phyloP scores from a whole-genome alignment of 2,888 invertebrate genomes.

The Drosophila rellima region DNA sequence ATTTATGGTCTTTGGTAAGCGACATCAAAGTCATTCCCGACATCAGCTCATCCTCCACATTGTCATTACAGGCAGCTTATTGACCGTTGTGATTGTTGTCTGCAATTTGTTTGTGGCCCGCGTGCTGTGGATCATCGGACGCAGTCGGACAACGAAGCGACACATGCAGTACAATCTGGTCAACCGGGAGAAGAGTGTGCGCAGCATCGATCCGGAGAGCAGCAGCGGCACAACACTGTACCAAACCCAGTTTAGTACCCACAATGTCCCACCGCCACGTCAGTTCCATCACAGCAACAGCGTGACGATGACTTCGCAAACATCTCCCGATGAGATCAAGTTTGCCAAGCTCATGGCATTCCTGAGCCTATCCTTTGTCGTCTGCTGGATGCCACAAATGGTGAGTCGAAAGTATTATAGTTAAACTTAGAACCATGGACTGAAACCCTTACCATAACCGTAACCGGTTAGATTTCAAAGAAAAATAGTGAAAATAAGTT shows the following conservation, averaged over 20 bases:
- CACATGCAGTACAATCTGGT: slow-evolving; percentile 83
- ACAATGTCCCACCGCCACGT: slow-evolving; percentile 54
- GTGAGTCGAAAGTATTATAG: slow-evolving; percentile 87
- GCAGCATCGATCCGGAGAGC: slow-evolving; percentile 76
- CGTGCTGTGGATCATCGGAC: slow-evolving; percentile 88
- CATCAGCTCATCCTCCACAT: not conserved
- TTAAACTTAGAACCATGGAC: no score
- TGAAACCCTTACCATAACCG: no score
- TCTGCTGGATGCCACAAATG: slow-evolving; percentile 96
- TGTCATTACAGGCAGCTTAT: slow-evolving; percentile 86
- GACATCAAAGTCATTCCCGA: not conserved
- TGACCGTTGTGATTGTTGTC: slow-evolving; percentile 91
- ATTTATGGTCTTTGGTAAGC: slow-evolving; percentile 91
- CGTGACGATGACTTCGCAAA: slow-evolving; percentile 76
- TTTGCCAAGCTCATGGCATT: slow-evolving; percentile 94
- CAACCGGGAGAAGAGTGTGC: slow-evolving; percentile 78
- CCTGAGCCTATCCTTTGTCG: slow-evolving; percentile 92
- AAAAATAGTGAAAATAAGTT: no score
- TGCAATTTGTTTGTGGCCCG: slow-evolving; percentile 94
- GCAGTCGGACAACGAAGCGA: slow-evolving; percentile 82
- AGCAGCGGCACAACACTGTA: slow-evolving; percentile 83
- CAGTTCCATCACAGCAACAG: slow-evolving; percentile 82
- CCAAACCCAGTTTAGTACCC: slow-evolving; percentile 62
- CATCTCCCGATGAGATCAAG: slow-evolving; percentile 92
- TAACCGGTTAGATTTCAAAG: no score